Evolutionary conservation across 2,797 vertebrate species (phyloP), one percentile per base, ranked within the genome.

Genomic region (Myotis myotis): DNA sequence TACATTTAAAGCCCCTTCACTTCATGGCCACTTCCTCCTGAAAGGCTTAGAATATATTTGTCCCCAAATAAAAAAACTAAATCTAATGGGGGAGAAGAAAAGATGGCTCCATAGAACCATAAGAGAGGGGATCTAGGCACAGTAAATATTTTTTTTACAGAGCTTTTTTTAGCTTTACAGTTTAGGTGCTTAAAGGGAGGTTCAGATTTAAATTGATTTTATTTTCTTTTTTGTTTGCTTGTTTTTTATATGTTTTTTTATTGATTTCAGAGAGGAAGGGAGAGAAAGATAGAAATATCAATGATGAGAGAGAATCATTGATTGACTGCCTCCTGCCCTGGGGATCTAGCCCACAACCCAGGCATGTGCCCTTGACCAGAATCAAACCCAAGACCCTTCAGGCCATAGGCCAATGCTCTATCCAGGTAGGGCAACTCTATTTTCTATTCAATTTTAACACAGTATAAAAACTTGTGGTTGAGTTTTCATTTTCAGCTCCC

Each of bases 401-500:
- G 60, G 15, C 60, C 60, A 15, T 30, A 62, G 25, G 60, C 12
- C 25, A 2, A 15, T 30, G 28, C 60, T 62, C 60, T 62, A 62
- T 62, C 60, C 60, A 62, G 28, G 25, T 62, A 30, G 60, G 57
- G 55, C 12, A 30, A 87, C 49, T 96, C 62, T 68, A 87, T 96
- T 97, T 97, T 93, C 94, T n/a, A 82, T 87, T 95, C 88, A 81
- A 70, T 95, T 95, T 87, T 94, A 97, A 95, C 71, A 86, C 76
- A 47, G 49, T 81, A 95, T 78, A 94, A 93, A 96, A 96, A 91
- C 41, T 23, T 82, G 20, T 90, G 84, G 78, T 55, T 95, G 91
- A 60, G 64, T 91, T 93, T 93, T 96, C 85, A 76, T 84, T 87
- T 88, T 93, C 62, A 94, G 71, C 28, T 92, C 90, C 57, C 81